Conservation (phyloP, 1,140 invertebrate genomes). For the Cherax destructor region DNA sequence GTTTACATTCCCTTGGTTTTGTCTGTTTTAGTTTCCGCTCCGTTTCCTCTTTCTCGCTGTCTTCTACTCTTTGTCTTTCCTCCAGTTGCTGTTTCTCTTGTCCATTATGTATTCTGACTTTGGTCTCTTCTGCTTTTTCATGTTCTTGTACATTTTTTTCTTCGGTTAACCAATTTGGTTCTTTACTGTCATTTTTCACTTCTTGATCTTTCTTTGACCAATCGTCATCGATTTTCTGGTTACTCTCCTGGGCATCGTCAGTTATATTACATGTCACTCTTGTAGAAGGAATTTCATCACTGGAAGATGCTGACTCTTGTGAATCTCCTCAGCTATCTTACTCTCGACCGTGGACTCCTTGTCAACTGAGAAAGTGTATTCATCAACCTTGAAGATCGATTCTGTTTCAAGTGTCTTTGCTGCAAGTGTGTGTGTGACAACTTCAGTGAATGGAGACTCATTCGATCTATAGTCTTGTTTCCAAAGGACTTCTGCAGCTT, state of each 20-base stretch:
- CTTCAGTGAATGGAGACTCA: not conserved
- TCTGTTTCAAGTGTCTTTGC: too few species aligned
- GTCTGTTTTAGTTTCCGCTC: not conserved
- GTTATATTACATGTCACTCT: not conserved
- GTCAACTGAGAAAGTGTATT: not conserved
- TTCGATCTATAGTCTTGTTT: not conserved
- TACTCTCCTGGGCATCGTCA: not conserved
- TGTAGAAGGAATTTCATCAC: not conserved
- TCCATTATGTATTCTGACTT: not conserved
- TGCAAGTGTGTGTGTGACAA: too few species aligned
- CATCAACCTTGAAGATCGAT: not conserved
- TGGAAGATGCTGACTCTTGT: not conserved
- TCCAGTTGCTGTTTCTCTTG: slow-evolving; percentile 2
- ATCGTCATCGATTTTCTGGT: not conserved
- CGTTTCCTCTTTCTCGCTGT: not conserved
- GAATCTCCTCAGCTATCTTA: too few species aligned
- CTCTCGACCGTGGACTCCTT: not conserved
- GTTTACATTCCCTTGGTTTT: not conserved
- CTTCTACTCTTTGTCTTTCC: not conserved
- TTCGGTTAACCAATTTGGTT: not conserved
- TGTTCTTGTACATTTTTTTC: not conserved
- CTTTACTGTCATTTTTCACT: not conserved
- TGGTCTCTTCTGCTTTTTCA: not conserved
- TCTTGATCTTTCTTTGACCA: not conserved
- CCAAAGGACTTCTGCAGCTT: not conserved